Base-by-base conservation (phyloP, 2,113 vertebrate genomes). In the Irena cyanogastra region DNA sequence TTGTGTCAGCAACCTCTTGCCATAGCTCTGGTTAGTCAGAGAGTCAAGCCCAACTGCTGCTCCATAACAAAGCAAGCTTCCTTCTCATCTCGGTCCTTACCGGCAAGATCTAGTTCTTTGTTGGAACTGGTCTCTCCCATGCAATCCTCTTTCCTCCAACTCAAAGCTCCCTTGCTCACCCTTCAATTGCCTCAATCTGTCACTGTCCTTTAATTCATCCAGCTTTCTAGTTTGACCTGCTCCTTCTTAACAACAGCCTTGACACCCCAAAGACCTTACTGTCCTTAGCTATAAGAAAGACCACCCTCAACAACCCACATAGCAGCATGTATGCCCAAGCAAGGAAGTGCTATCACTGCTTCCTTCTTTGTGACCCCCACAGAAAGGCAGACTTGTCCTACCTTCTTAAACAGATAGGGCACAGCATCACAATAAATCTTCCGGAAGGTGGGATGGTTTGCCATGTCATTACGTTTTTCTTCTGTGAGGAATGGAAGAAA, bases 351-450 rank as follows among this genome's bases (percentile, higher is more conserved):
- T 75, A 52, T 24, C 78, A 41, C 3, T 20, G 11, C 13, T 81
- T 61, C 54, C 59, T 52, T 45, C 74, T 56, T 44, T 77, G 64
- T 33, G 60, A 65, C 33, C 20, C 60, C 41, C 37, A 52, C 21
- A 79, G 41, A 49, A 74, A 66, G 35, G 20, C 9, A 56, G 3
- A 30, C 24, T 74, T 92, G 42, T 66, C 93, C 83, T 92, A 99
- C 98, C 98, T 98, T 98, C 95, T 98, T 99, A 90, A 99, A 99
- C 60, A 99, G 97, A 75, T 97, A 95, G 42, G 98, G 97, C 4
- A 98, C 93, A 24, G 98, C 98, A 15, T 99, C 98, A 44, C 97
- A 98, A 96, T 98, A 98, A 52, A 98, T 98, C 88, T 97, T 99
- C 66, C 98, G 97, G 97, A 98, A 98, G 42, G 98, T 97, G 61